A percentile compares a stretch with the other conserved stretches of the same genome.
Evolutionary conservation across 2,113 vertebrate genomes (phyloP).

Genomic region (Mustela lutreola): DNA sequence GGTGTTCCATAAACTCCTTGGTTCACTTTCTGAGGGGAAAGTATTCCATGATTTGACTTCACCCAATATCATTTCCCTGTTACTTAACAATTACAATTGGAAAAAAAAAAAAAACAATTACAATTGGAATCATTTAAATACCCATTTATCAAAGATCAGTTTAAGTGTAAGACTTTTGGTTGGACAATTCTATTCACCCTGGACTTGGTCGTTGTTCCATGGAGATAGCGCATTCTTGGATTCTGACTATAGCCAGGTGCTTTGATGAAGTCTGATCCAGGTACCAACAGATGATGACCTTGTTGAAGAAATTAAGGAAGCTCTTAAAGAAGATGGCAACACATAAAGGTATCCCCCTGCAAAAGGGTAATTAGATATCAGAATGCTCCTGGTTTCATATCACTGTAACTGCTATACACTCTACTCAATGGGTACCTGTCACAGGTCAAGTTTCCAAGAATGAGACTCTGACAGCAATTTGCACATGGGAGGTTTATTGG

Average conservation of each 20-base stretch:
- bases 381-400: background rate
- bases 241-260: background rate
- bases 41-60: background rate
- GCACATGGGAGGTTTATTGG: background rate
- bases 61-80: background rate
- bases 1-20: background rate
- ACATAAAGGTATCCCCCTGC: background rate
- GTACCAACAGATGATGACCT: background rate
- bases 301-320: conserved; percentile 27
- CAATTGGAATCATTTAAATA: background rate
- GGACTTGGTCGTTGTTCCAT: background rate
- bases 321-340: conserved; percentile 7
- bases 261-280: conserved; percentile 4
- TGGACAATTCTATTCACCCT: background rate
- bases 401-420: background rate
- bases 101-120: background rate
- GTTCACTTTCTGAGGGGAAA: background rate
- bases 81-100: background rate
- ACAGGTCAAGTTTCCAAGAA: background rate
- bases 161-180: background rate
- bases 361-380: conserved; percentile 11
- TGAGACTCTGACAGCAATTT: background rate
- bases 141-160: background rate
- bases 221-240: background rate
- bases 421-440: background rate